Percentiles rank a stretch among this genome's conserved stretches.
phyloP scores from a whole-genome alignment of 2,797 vertebrate genomes.

The Eidolon dupreanum region DNA sequence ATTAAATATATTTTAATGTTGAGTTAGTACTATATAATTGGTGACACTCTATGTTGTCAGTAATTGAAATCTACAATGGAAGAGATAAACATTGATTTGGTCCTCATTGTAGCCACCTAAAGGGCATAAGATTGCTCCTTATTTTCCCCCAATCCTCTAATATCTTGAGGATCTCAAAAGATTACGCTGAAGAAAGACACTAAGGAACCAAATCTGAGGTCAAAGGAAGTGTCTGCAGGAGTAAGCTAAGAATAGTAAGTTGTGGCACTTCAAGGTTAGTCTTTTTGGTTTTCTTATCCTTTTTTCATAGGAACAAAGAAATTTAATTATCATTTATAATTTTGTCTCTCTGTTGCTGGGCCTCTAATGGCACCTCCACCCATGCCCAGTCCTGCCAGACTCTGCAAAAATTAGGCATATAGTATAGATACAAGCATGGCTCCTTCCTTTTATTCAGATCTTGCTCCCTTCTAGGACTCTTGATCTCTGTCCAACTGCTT shows the following conservation, averaged over 20 bases:
- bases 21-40: not conserved
- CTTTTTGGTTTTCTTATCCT: not conserved
- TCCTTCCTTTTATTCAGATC: not conserved
- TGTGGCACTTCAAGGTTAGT: not conserved
- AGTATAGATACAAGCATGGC: not conserved
- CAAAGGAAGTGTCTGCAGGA: not conserved
- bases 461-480: not conserved
- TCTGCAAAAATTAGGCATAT: not conserved
- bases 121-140: not conserved
- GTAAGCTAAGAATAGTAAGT: not conserved
- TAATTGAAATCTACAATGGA: not conserved
- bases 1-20: not conserved
- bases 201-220: not conserved
- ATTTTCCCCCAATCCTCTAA: not conserved
- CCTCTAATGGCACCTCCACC: not conserved
- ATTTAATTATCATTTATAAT: not conserved
- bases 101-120: not conserved
- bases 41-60: not conserved
- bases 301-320: not conserved
- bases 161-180: not conserved
- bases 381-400: fast-evolving
- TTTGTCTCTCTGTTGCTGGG: not conserved
- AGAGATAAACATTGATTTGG: not conserved
- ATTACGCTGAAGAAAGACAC: not conserved
- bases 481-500: not conserved